Evolutionary conservation across 2,113 vertebrate species (phyloP).

Genomic region (Sebastes fasciatus): DNA sequence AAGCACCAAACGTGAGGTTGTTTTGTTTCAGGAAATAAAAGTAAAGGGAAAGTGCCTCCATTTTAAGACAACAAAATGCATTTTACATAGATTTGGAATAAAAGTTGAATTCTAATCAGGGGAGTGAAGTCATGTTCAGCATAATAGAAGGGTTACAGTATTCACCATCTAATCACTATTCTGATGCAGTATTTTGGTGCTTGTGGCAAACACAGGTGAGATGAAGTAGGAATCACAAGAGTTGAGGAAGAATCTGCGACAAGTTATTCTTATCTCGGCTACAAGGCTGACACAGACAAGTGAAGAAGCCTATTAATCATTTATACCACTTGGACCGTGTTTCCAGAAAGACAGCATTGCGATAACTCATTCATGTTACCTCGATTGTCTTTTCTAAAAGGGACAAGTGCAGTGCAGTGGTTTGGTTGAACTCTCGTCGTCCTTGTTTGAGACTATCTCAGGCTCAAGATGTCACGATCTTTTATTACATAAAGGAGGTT

Average conservation of each 20-base stretch:
- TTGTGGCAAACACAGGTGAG: constrained; percentile 44
- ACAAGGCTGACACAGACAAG: constrained; percentile 68
- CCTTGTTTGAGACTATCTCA: constrained; percentile 10
- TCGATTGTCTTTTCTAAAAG: constrained; percentile 49
- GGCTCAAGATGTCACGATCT: neutral
- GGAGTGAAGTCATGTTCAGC: constrained; percentile 1
- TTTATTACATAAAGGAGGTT: too few species aligned
- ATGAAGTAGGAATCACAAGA: constrained; percentile 53
- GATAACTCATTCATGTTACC: constrained; percentile 75
- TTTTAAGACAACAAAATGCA: constrained; percentile 9
- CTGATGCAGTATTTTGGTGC: constrained; percentile 32
- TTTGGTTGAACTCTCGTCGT: constrained; percentile 13
- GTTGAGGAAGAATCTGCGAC: constrained; percentile 33
- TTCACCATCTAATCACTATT: constrained; percentile 16
- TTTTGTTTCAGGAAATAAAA: constrained; percentile 17
- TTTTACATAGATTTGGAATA: neutral
- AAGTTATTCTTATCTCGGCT: constrained; percentile 60
- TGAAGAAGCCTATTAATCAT: constrained; percentile 77
- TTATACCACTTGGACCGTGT: constrained; percentile 67
- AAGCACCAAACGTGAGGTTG: neutral
- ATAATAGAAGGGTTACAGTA: constrained; percentile 18
- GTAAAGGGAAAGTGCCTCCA: constrained; percentile 5
- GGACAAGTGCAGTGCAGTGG: constrained; percentile 34
- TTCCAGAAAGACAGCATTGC: constrained; percentile 66
- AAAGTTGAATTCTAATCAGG: constrained; percentile 17